Conservation (phyloP, 2,888 invertebrate genomes). For the Dicyrtomina minuta region DNA sequence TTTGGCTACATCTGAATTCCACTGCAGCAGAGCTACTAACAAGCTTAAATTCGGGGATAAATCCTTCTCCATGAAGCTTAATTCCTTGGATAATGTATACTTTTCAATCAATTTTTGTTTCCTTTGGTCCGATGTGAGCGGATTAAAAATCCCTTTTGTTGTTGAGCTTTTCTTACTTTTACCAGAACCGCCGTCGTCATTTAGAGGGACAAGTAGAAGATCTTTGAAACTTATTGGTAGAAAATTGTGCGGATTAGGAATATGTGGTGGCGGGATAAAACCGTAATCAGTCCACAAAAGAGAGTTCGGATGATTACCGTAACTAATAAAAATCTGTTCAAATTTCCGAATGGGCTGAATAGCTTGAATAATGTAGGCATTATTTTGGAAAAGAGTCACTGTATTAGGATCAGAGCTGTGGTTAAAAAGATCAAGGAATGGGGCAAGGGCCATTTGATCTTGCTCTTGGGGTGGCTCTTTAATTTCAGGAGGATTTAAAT, state of each 20-base stretch:
- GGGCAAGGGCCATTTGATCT: conserved; percentile 69
- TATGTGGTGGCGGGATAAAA: conserved; percentile 68
- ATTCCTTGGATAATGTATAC: conserved; percentile 29
- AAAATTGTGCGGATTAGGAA: conserved; percentile 70
- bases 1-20: conserved; percentile 40
- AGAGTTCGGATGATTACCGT: conserved; percentile 78
- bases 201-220: not conserved
- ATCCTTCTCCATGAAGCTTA: conserved; percentile 40
- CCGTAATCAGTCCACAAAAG: conserved; percentile 86
- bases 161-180: no score
- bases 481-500: not conserved
- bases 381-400: conserved; percentile 55
- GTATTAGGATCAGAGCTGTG: conserved; percentile 63
- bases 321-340: conserved; percentile 83
- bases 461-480: not conserved
- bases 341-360: conserved; percentile 62
- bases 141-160: no score
- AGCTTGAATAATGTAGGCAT: conserved; percentile 63
- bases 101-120: conserved; percentile 38
- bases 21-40: conserved; percentile 34
- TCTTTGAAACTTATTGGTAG: conserved; percentile 61
- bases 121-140: conserved; percentile 32
- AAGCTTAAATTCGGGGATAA: conserved; percentile 44
- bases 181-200: no score
- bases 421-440: conserved; percentile 87